Percentiles rank a stretch among this genome's conserved stretches.
phyloP scores from a whole-genome alignment of 2,888 invertebrate species.

The Syrphus vitripennis region DNA sequence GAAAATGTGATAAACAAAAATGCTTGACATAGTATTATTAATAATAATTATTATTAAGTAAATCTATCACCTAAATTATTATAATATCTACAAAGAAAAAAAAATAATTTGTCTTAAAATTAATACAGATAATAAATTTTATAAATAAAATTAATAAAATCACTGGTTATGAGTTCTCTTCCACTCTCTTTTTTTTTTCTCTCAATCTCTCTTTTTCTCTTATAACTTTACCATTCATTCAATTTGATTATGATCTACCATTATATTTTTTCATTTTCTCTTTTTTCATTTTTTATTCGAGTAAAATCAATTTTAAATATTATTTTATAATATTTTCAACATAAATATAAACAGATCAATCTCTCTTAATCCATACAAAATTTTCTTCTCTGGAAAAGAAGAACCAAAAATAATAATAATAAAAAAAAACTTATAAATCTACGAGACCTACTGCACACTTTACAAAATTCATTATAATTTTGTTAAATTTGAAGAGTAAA shows the following conservation, averaged over 20 bases:
- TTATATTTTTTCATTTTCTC: background rate
- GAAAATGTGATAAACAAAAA: background rate
- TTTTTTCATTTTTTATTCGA: background rate
- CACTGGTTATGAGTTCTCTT: conserved; percentile 73
- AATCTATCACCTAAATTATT: background rate
- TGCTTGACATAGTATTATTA: background rate
- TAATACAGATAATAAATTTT: background rate
- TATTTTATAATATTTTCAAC: background rate
- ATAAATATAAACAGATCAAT: background rate
- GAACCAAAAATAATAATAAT: background rate
- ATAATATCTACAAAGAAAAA: background rate
- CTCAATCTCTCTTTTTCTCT: background rate
- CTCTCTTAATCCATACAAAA: background rate
- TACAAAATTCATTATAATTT: background rate
- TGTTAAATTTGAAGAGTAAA: conserved; percentile 44
- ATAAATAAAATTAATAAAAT: conserved; percentile 66
- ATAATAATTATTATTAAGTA: conserved; percentile 6
- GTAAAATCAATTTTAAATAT: background rate
- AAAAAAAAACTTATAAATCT: background rate
- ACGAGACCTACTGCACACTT: background rate
- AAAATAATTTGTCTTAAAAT: background rate
- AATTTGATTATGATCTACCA: background rate
- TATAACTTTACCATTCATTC: conserved; percentile 29
- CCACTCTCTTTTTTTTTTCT: conserved; percentile 44
- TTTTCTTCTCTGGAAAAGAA: background rate